These are phyloP conservation scores for Vidua macroura DNA, from an alignment of 2,113 vertebrate species.

Conservation along the genomic window DNA sequence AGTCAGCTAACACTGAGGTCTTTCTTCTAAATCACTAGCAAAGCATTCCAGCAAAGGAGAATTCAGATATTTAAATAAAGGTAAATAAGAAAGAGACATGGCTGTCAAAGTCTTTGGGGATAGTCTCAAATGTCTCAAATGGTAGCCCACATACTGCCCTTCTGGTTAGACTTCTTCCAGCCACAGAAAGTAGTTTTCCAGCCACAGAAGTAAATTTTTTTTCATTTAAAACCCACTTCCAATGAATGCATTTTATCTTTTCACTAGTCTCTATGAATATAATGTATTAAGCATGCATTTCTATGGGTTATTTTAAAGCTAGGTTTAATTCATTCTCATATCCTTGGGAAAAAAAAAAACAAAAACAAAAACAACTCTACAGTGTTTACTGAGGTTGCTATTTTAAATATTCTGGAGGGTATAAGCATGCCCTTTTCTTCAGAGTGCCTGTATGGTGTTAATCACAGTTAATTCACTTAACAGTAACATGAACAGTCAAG, in stretches of 20 bases:
- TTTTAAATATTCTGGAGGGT: neutral
- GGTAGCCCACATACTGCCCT: neutral
- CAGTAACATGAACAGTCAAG: neutral
- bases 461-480: neutral
- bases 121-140: neutral
- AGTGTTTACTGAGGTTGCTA: neutral
- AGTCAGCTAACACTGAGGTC: neutral
- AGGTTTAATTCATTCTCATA: neutral
- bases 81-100: neutral
- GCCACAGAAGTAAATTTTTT: neutral
- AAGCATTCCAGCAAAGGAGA: neutral
- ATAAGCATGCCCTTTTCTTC: neutral
- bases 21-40: neutral
- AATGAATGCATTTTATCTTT: neutral
- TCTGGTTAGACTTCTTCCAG: neutral
- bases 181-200: neutral
- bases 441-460: neutral
- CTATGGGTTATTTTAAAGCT: neutral
- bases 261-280: neutral
- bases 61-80: neutral
- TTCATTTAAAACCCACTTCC: neutral
- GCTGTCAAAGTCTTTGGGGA: neutral
- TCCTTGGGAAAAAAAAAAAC: neutral
- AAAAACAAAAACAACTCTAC: neutral
- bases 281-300: neutral